These are phyloP conservation scores for Echinops telfairi DNA, from an alignment of 2,113 vertebrate genomes.

Conservation along the genomic window DNA sequence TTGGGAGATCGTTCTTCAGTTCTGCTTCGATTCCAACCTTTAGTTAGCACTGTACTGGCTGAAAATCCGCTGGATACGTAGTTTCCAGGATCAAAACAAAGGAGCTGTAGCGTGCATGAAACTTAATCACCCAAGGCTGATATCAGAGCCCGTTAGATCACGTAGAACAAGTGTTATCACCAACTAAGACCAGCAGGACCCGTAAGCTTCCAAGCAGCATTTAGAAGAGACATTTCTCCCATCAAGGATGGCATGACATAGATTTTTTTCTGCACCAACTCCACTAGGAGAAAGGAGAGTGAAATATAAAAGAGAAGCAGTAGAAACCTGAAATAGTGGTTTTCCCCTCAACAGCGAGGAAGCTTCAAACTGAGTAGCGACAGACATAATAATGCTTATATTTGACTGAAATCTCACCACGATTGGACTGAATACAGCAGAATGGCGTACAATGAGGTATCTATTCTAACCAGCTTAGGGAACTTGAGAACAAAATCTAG, in stretches of 20 bases:
- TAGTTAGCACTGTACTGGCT: not conserved
- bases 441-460: not conserved
- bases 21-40: not conserved
- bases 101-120: not conserved
- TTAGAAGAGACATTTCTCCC: not conserved
- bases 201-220: not conserved
- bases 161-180: not conserved
- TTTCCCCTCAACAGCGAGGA: not conserved
- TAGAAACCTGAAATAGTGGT: not conserved
- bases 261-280: not conserved
- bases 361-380: not conserved
- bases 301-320: not conserved
- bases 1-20: not conserved
- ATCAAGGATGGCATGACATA: not conserved
- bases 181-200: not conserved
- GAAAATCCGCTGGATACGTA: not conserved
- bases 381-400: conserved; percentile 24
- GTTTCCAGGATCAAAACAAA: not conserved
- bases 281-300: not conserved
- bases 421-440: not conserved
- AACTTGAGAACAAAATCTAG: conserved; percentile 60
- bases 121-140: not conserved
- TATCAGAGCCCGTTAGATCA: not conserved
- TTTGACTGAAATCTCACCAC: conserved; percentile 16
- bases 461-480: conserved; percentile 19